Evolutionary conservation across 1,140 invertebrate genomes (phyloP).

Genomic region (Drosophila novamexicana): DNA sequence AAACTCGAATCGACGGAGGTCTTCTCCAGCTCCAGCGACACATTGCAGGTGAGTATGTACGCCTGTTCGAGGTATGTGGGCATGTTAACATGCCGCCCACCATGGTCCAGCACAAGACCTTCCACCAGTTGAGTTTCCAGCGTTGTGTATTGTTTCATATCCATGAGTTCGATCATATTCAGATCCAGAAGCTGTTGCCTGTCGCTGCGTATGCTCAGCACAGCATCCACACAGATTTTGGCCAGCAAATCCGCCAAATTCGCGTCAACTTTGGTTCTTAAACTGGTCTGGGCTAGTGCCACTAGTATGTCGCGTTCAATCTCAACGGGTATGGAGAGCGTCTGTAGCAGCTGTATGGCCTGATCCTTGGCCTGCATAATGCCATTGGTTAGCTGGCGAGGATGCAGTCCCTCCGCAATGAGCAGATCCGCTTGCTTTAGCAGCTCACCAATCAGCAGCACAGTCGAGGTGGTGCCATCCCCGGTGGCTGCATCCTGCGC

Average conservation of each 20-base stretch:
- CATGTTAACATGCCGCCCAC: conserved; percentile 99
- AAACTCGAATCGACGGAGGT: conserved; percentile 98
- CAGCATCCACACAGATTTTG: conserved; percentile 94
- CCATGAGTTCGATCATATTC: conserved; percentile 99
- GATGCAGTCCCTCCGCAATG: conserved; percentile 97
- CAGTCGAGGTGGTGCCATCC: conserved; percentile 99
- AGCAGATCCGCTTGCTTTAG: conserved; percentile 98
- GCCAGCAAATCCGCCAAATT: conserved; percentile 95
- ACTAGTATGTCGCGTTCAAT: conserved; percentile 90
- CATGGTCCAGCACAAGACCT: conserved; percentile 98
- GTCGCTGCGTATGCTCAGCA: conserved; percentile 90
- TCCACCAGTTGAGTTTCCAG: conserved; percentile 94
- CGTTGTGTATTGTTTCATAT: conserved; percentile 98
- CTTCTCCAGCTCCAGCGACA: conserved; percentile 99
- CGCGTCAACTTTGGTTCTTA: conserved; percentile 95
- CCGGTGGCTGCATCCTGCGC: conserved; percentile 99
- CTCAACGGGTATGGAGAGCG: conserved; percentile 92
- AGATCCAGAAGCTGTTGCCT: conserved; percentile 89
- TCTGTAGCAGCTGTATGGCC: conserved; percentile 94
- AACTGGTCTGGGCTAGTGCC: conserved; percentile 93
- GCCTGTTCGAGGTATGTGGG: conserved; percentile 96
- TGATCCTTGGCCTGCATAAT: conserved; percentile 95
- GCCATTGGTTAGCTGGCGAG: conserved; percentile 96
- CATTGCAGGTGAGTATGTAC: conserved; percentile 98
- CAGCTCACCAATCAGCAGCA: conserved; percentile 97